phyloP scores from a whole-genome alignment of 1,140 invertebrate species.

The Ctenoplectra terminalis region DNA sequence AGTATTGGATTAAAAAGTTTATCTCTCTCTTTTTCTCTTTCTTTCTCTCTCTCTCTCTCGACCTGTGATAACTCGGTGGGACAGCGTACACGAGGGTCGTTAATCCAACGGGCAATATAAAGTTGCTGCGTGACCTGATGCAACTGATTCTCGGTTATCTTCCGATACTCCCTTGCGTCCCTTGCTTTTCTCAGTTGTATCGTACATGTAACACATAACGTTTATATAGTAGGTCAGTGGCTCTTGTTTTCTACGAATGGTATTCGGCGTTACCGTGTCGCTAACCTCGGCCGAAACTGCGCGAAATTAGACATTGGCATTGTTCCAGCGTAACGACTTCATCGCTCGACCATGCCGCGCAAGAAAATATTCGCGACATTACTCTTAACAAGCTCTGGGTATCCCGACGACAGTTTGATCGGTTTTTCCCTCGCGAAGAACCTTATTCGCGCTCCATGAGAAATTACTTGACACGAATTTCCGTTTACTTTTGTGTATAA shows the following conservation, averaged over 20 bases:
- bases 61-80: neutral
- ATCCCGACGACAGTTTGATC: slow-evolving; percentile 59
- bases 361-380: slow-evolving; percentile 69
- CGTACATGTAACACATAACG: neutral
- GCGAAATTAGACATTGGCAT: slow-evolving; percentile 67
- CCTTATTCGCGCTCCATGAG: neutral
- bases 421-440: slow-evolving; percentile 24
- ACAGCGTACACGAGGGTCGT: neutral
- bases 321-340: slow-evolving; percentile 69
- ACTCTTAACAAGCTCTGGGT: slow-evolving; percentile 61
- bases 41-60: neutral
- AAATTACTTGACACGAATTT: neutral
- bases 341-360: slow-evolving; percentile 53
- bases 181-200: neutral
- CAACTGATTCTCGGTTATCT: slow-evolving; percentile 36
- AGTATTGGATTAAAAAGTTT: slow-evolving; percentile 39
- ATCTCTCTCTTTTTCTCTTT: too few species aligned
- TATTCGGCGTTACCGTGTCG: slow-evolving; percentile 45
- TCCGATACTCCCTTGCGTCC: neutral
- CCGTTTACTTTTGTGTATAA: neutral
- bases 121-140: slow-evolving; percentile 32
- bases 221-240: slow-evolving; percentile 34
- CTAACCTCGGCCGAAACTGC: slow-evolving; percentile 32
- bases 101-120: slow-evolving; percentile 27
- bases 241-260: slow-evolving; percentile 42